Conservation (phyloP, 2,113 vertebrate species). For the Puntigrus tetrazona region DNA sequence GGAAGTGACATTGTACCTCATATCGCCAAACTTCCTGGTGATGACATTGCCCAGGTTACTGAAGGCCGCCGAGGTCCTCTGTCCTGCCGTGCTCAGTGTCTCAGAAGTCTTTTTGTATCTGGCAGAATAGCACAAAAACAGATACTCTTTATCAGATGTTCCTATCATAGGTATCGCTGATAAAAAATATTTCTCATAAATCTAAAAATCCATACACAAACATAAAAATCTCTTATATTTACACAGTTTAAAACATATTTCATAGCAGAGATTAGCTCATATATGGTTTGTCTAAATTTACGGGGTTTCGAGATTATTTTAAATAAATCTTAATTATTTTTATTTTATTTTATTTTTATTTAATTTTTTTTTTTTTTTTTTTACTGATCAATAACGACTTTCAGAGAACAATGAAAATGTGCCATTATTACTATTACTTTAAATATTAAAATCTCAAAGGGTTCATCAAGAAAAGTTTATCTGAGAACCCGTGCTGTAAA, state of each 20-base stretch:
- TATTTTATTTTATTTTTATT: too few relatives aligned
- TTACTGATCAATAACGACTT: background rate
- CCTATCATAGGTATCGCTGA: background rate
- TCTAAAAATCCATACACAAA: background rate
- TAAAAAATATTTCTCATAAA: background rate
- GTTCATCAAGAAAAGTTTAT: background rate
- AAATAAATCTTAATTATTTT: too few relatives aligned
- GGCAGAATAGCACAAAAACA: slow-evolving; percentile 38
- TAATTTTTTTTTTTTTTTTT: too few relatives aligned
- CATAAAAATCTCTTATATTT: background rate
- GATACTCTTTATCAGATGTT: background rate
- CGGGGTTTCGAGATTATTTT: too few relatives aligned
- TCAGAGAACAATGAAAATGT: background rate
- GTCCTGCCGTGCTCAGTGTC: slow-evolving; percentile 90
- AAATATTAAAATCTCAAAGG: background rate
- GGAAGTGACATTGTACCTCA: slow-evolving; percentile 81
- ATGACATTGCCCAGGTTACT: slow-evolving; percentile 89
- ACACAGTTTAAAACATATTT: background rate
- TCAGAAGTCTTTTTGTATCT: slow-evolving; percentile 97
- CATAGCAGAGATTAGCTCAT: background rate
- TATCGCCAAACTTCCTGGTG: slow-evolving; percentile 92
- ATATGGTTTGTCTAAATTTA: background rate
- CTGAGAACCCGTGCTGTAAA: too few relatives aligned
- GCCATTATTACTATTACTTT: background rate
- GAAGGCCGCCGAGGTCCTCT: slow-evolving; percentile 91